Percentiles rank a stretch among this genome's conserved stretches.
phyloP scores from a whole-genome alignment of 2,113 vertebrate genomes.

The Canis aureus region DNA sequence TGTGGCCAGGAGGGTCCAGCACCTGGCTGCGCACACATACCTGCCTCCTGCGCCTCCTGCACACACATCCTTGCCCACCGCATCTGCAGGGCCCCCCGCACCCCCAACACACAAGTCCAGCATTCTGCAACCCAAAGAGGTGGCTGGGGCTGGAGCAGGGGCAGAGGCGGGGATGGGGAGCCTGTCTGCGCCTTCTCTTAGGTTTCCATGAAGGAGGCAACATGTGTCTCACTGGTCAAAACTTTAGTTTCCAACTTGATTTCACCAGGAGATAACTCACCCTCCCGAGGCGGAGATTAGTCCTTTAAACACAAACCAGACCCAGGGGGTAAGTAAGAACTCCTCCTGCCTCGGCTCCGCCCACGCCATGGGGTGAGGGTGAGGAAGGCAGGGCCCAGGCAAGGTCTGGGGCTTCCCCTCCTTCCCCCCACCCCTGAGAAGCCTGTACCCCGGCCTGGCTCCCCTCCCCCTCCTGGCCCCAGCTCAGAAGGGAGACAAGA shows the following conservation, averaged over 20 bases:
- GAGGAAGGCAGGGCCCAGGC: not conserved
- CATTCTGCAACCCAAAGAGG: not conserved
- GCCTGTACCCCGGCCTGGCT: not conserved
- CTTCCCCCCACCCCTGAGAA: not conserved
- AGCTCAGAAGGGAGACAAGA: not conserved
- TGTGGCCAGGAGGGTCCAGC: not conserved
- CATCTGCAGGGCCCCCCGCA: not conserved
- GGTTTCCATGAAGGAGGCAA: conserved; percentile 36
- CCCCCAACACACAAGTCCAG: not conserved
- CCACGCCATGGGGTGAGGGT: too few species aligned
- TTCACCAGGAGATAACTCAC: conserved; percentile 81
- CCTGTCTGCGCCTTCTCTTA: not conserved
- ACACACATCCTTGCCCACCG: not conserved
- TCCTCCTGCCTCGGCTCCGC: not conserved
- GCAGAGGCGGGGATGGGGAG: not conserved
- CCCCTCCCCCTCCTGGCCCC: not conserved
- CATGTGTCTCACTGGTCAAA: conserved; percentile 61
- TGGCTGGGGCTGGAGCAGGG: not conserved
- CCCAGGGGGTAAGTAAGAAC: not conserved
- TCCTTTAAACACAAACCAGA: conserved; percentile 76
- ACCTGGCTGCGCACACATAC: not conserved
- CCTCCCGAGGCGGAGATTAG: conserved; percentile 68
- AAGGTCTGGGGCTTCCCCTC: not conserved
- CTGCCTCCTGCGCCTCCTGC: conserved; percentile 18
- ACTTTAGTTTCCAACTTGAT: conserved; percentile 73